Evolutionary conservation across 1,140 invertebrate genomes (phyloP), one percentile per base, ranked within the genome.

Genomic region (Tetraneura akinire): DNA sequence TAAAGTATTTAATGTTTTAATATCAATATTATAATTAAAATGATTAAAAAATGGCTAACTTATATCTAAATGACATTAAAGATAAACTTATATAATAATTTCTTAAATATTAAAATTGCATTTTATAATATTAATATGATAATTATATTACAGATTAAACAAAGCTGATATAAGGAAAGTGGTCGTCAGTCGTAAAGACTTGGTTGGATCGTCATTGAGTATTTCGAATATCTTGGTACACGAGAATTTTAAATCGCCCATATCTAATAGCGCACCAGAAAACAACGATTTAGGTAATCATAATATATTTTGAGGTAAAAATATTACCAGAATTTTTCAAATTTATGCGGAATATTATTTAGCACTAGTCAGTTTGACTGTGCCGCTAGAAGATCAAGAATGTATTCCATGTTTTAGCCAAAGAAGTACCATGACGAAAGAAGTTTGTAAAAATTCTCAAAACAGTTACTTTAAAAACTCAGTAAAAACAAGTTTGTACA

Each of bases 211-310:
- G 21, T 32, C 64, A 68, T 13, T 64, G 37, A 29, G 32, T 2
- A 71, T 83, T 64, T 80, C 78, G 29, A 82, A 82, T 0, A 83
- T 83, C 23, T 74, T 82, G 26, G 82, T 83, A 14, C 81, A 83
- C 70, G 82, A 83, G 47, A 81, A 82, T 13, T 83, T 82, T 42
- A 70, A 71, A 45, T 68, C 81, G 14, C 71, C 80, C 4, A n/a
- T 51, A 14, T 71, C 80, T 11, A 80, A 70, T 42, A 76, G 29
- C 16, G 18, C 80, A 23, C 82, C 80, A 13, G 74, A 78, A n/a
- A n/a, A 78, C 14, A 78, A 78, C 4, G 55, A 78, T 26, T 78
- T 78, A 47, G 74, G 74, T 78, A 42, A 47, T 1, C 29, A 71
- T 9, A 3, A 29, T 47, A 23, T 68, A 9, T 26, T 57, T 57